Conservation (phyloP, 1,140 invertebrate species). For the Drosophila punjabiensis region DNA sequence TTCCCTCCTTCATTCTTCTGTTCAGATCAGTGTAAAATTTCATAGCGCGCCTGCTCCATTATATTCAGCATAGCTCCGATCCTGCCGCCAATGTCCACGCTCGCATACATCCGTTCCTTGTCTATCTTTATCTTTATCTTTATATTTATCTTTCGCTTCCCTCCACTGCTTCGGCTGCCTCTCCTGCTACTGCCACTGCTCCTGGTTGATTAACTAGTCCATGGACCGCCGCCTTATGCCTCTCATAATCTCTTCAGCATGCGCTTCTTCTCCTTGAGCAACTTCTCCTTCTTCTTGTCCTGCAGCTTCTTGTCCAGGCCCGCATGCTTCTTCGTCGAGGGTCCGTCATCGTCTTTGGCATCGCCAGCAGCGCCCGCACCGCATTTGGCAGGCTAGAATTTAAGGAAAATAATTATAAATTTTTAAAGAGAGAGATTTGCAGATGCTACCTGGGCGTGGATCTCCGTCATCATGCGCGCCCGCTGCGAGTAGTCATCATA, state of each 20-base stretch:
- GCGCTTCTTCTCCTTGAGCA: constrained; percentile 94
- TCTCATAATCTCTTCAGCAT: constrained; percentile 95
- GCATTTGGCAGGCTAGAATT: constrained; percentile 76
- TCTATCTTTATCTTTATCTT: constrained; percentile 5
- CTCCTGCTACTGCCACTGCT: constrained; percentile 10
- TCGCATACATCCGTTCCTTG: constrained; percentile 15
- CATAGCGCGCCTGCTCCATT: constrained; percentile 58
- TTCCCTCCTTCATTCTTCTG: constrained; percentile 22
- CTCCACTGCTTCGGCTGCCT: constrained; percentile 22
- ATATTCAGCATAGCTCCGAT: constrained; percentile 17
- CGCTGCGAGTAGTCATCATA: constrained; percentile 96
- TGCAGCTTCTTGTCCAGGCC: constrained; percentile 90
- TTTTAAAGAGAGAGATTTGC: not conserved
- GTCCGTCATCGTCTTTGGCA: constrained; percentile 88
- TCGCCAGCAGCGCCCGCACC: constrained; percentile 63
- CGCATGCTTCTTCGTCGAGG: constrained; percentile 93
- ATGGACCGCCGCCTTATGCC: constrained; percentile 74
- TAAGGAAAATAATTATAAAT: not conserved
- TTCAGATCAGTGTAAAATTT: constrained; percentile 67
- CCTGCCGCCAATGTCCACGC: constrained; percentile 25
- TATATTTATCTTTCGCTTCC: constrained; percentile 5
- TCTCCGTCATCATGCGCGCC: constrained; percentile 97
- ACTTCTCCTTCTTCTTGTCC: constrained; percentile 91
- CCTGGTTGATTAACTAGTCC: constrained; percentile 23
- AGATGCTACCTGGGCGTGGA: constrained; percentile 90